These are phyloP conservation scores for Brachylomia viminalis DNA, from an alignment of 2,888 invertebrate genomes.

Conservation along the genomic window DNA sequence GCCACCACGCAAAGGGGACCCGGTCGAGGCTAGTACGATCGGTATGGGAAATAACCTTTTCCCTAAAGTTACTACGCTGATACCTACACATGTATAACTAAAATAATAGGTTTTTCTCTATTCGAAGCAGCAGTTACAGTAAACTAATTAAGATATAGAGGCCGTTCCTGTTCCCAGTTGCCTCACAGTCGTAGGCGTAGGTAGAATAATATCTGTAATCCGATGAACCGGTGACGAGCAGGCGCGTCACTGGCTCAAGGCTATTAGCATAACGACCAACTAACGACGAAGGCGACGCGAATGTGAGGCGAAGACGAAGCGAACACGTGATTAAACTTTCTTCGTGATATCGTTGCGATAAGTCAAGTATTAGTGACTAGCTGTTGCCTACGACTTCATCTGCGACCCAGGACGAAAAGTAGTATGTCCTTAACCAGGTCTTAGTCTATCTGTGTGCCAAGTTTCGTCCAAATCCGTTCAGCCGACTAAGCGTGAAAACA, in stretches of 20 bases:
- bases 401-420: too few species aligned
- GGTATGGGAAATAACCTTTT: background rate
- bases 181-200: conserved; percentile 11
- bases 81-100: background rate
- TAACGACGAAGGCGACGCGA: conserved; percentile 69
- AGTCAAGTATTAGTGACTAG: background rate
- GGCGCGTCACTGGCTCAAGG: conserved; percentile 57
- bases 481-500: too few species aligned
- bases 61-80: background rate
- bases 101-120: background rate
- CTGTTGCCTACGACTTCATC: too few species aligned
- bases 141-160: conserved; percentile 6
- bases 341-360: conserved; percentile 29
- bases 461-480: too few species aligned
- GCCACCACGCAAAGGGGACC: background rate
- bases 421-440: too few species aligned
- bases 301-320: background rate
- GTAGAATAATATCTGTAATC: conserved; percentile 56
- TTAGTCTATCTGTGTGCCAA: too few species aligned
- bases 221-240: conserved; percentile 60
- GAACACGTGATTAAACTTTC: conserved; percentile 57
- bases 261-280: conserved; percentile 76
- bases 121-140: background rate
- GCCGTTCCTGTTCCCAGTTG: conserved; percentile 6
- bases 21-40: background rate